A percentile compares a stretch with the other conserved stretches of the same genome.
Evolutionary conservation across 2,113 vertebrate genomes (phyloP).

Genomic region (Ciconia stormi): DNA sequence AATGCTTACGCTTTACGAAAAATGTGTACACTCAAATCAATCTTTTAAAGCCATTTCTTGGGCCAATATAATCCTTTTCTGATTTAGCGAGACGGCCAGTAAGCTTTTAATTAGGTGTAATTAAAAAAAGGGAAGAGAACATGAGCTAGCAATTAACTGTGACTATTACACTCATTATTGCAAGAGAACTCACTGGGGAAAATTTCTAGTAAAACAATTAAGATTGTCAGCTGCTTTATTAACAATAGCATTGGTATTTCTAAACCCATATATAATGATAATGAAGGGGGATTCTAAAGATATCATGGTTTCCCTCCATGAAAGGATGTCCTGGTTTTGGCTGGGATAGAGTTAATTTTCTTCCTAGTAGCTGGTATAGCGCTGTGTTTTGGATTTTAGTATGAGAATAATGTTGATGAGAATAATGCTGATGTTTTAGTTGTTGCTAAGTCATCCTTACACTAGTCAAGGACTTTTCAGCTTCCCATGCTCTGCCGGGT

Average conservation of each 20-base stretch:
- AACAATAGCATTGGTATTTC: background rate
- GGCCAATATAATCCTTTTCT: background rate
- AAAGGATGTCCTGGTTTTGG: background rate
- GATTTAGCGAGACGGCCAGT: background rate
- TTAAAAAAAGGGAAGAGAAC: background rate
- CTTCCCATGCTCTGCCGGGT: too few species aligned
- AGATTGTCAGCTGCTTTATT: background rate
- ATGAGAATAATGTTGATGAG: too few species aligned
- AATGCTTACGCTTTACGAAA: background rate
- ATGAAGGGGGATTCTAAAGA: background rate
- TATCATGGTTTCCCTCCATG: background rate
- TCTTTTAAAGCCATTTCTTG: background rate
- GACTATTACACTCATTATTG: background rate
- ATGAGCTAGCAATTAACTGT: background rate
- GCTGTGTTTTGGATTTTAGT: too few species aligned
- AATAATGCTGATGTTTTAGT: too few species aligned
- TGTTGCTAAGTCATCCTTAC: too few species aligned
- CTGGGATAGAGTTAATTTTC: too few species aligned
- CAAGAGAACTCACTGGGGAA: background rate
- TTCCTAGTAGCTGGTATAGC: too few species aligned
- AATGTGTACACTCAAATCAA: background rate
- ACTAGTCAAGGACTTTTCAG: too few species aligned
- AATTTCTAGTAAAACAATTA: slow-evolving; percentile 2
- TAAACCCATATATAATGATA: background rate
- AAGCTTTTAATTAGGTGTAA: background rate